These are phyloP conservation scores for Nipponia nippon DNA, from an alignment of 2,113 vertebrate species.

Conservation along the genomic window DNA sequence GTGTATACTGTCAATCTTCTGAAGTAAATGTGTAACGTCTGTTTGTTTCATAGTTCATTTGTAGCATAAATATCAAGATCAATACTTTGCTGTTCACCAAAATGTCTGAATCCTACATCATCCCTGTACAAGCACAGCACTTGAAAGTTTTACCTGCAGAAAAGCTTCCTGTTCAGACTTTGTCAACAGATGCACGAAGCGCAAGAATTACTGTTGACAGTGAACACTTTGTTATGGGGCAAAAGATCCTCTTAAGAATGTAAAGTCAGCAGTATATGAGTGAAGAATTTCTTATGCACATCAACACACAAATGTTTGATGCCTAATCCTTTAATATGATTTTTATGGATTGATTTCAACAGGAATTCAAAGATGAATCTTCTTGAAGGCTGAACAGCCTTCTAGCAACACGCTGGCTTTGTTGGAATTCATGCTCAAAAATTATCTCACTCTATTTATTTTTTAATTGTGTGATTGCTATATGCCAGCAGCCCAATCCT, in stretches of 20 bases:
- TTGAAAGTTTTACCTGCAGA: conserved; percentile 26
- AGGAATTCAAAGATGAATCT: conserved; percentile 8
- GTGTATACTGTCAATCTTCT: not conserved
- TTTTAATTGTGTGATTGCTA: not conserved
- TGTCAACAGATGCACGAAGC: conserved; percentile 7
- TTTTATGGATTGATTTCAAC: conserved; percentile 66
- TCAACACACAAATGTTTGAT: conserved; percentile 53
- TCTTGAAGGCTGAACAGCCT: conserved; percentile 10
- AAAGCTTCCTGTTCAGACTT: conserved; percentile 19
- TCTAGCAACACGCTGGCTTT: not conserved
- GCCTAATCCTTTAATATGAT: conserved; percentile 68
- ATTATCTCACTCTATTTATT: not conserved
- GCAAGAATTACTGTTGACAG: conserved; percentile 63
- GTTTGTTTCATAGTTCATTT: not conserved
- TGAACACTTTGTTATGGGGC: conserved; percentile 55
- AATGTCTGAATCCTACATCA: not conserved
- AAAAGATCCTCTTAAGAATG: conserved; percentile 68
- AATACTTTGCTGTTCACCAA: not conserved
- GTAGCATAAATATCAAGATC: not conserved
- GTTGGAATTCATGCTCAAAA: not conserved
- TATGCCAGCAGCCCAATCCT: not conserved
- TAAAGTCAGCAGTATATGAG: conserved; percentile 47
- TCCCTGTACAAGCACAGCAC: not conserved
- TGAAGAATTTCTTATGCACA: conserved; percentile 58
- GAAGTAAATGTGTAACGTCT: not conserved